Evolutionary conservation across 2,888 invertebrate species (phyloP), one percentile per base, ranked within the genome.

Genomic region (Resseliella maxima): DNA sequence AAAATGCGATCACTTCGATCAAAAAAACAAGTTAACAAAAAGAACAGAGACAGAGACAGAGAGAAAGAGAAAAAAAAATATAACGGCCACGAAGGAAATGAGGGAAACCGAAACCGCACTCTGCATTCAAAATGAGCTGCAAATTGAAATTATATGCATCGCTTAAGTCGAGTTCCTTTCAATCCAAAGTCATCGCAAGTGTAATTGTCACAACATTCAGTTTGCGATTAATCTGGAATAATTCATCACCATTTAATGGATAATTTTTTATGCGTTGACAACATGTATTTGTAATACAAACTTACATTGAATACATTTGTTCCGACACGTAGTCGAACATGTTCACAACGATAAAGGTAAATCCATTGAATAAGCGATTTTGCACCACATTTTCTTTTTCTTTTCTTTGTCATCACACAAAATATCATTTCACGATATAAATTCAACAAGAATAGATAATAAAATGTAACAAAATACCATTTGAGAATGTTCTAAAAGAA

Each of bases 171-270:
- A 83, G 6, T 81, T 21, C 36, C 50, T 81, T 81, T 36, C 35
- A 72, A 31, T 72, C 72, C 31, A 12, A 72, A 72, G 31, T 72
- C 72, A 72, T 72, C 72, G 72, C 72, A 72, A 72, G 83, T 83
- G 83, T 83, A 83, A 36, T 83, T 83, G 83, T 83, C 83, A 83
- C 83, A 83, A 83, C 83, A 38, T 83, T 38, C 83, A 24, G 83
- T 38, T 83, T n/a, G 38, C 83, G 83, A 83, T 83, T 83, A 83
- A 83, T 83, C 83, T 83, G 24, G 38, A 83, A 83, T 38, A 83
- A 83, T 83, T 83, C 83, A 83, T 83, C 83, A 83, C 83, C 83
- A 38, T 83, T 83, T 83, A 83, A 83, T 83, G 83, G 83, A 38
- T 83, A 36, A 83, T 83, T 83, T 83, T 83, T 83, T 83, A 83